Base-by-base conservation (phyloP, 1,140 invertebrate genomes). In the Cherax destructor region DNA sequence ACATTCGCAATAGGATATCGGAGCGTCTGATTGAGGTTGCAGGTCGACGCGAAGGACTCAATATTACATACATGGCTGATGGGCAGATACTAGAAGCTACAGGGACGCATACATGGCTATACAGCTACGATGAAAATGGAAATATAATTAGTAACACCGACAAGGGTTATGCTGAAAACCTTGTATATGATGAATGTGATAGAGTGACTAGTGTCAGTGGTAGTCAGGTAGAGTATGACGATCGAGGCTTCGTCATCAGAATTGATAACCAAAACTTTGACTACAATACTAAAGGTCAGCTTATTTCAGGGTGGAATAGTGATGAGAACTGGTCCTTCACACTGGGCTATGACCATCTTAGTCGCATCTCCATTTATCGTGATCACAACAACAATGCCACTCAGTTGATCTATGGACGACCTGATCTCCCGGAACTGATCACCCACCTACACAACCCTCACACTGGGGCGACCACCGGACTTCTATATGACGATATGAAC, bases 111-210 rank as follows among this genome's bases (percentile, higher is more conserved):
- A 94, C 94, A 49, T 99, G 98, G 98, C 97, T 98, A 92, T 99
- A 98, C 94, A 96, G 97, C 0, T 99, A 99, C 94, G 98, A 99
- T 95, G 97, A 98, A 93, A 99, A 99, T 94, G 98, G 98, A 49
- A 99, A 99, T 94, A 96, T 98, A 4, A 97, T 98, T 72, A 97
- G 97, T 7, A 96, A 99, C 9, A 97, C 98, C 3, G 97, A 98
- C 92, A 96, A 97, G 92, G 96, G 96, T 0, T 97, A 97, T 88
- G 97, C 98, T 93, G 97, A 97, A 9, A 97, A 97, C n/a, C 95
- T 99, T 5, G 97, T 97, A 10, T 99, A 99, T 94, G 98, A 99
- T 94, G 97, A 97, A 86, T 98, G 98, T 0, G 98, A 99, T 94
- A 95, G 98, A 78, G 97, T 99, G 5, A 97, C 97, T 21, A 97